Evolutionary conservation across 2,888 invertebrate genomes (phyloP).

Genomic region (Meiosimyza platycephala): DNA sequence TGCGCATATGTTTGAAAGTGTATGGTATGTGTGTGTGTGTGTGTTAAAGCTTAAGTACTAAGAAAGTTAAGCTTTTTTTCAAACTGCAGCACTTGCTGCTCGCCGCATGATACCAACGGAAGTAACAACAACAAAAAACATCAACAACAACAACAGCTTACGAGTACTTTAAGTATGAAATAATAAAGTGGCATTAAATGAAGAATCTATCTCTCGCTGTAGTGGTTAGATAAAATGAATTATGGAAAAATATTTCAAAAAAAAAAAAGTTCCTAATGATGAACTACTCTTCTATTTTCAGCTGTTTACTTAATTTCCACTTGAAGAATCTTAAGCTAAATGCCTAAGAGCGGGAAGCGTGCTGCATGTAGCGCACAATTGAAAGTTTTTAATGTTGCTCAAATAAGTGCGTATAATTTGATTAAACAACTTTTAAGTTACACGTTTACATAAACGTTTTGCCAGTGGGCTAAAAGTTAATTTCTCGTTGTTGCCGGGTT

Average conservation of each 20-base stretch:
- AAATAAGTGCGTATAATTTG: constrained; percentile 16
- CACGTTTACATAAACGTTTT: not conserved
- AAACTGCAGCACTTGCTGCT: not conserved
- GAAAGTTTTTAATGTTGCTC: constrained; percentile 9
- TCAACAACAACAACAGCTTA: not conserved
- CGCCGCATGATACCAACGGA: not conserved
- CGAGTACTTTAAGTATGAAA: not conserved
- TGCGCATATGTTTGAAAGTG: not conserved
- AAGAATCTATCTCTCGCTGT: not conserved
- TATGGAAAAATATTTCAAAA: not conserved
- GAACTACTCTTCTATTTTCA: no score
- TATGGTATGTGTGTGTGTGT: not conserved
- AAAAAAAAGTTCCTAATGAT: not conserved
- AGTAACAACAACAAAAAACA: no score
- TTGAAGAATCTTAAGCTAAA: no score
- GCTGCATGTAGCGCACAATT: not conserved
- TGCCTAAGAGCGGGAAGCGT: not conserved
- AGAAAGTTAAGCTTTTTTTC: not conserved
- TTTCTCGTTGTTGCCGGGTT: no score
- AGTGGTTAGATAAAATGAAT: not conserved
- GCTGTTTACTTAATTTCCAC: no score
- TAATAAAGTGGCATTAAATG: not conserved
- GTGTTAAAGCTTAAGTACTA: not conserved
- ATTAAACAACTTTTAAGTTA: constrained; percentile 8
- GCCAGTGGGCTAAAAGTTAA: no score